phyloP scores from a whole-genome alignment of 2,797 vertebrate species.

The Pelobates cultripes region DNA sequence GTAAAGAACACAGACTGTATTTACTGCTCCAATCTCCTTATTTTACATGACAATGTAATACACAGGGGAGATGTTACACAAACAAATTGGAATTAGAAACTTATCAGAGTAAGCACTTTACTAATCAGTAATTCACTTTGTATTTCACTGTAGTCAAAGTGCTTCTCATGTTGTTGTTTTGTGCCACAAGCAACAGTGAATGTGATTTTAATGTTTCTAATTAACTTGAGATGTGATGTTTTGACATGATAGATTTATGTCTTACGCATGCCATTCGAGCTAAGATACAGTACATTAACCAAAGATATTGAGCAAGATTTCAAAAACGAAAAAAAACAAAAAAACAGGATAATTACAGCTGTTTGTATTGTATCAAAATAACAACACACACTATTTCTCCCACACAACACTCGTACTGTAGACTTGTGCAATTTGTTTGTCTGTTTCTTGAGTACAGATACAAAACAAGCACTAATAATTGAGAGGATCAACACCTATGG shows the following conservation, averaged over 20 bases:
- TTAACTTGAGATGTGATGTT: slow-evolving; percentile 36
- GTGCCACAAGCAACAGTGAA: slow-evolving; percentile 24
- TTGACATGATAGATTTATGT: slow-evolving; percentile 41
- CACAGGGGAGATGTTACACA: neutral
- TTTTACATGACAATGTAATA: neutral
- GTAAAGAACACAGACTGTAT: neutral
- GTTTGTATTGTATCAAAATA: neutral
- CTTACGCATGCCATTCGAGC: slow-evolving; percentile 11
- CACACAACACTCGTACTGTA: neutral
- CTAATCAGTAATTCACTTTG: slow-evolving; percentile 8
- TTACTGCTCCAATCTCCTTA: neutral
- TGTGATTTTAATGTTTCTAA: slow-evolving; percentile 44
- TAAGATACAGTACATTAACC: slow-evolving; percentile 39
- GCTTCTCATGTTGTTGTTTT: neutral
- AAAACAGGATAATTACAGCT: slow-evolving; percentile 9
- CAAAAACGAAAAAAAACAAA: neutral
- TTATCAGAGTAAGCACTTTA: neutral
- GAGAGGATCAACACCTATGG: too few species aligned
- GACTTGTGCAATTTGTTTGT: neutral
- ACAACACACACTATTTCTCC: slow-evolving; percentile 1
- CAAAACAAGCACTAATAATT: neutral
- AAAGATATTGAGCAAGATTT: neutral
- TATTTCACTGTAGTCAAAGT: neutral
- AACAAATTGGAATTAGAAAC: neutral
- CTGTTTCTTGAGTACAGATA: neutral